These are phyloP conservation scores for Hypolimnas misippus DNA, from an alignment of 2,888 invertebrate genomes.

Conservation along the genomic window DNA sequence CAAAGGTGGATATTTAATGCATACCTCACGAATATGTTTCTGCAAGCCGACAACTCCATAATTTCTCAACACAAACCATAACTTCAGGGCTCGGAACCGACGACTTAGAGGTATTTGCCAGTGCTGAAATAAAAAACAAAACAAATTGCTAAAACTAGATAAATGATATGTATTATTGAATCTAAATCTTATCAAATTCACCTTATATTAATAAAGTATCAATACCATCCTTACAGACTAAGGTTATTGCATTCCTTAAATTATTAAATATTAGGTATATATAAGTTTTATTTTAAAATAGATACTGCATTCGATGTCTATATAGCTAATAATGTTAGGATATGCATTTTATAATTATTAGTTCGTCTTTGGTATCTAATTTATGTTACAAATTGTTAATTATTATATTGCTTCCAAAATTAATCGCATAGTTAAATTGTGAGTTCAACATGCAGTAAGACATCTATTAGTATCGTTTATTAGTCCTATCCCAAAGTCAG, in stretches of 20 bases:
- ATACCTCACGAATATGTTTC: slow-evolving; percentile 95
- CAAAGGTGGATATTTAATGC: slow-evolving; percentile 25
- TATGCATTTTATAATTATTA: not conserved
- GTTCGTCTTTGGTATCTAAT: not conserved
- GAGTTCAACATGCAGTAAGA: not conserved
- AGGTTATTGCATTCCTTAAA: too few species aligned
- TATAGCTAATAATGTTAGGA: not conserved
- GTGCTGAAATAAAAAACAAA: slow-evolving; percentile 86
- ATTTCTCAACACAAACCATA: slow-evolving; percentile 98
- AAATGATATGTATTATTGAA: not conserved
- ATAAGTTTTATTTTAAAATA: not conserved
- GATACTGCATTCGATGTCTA: not conserved
- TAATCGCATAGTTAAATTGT: not conserved
- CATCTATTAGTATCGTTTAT: not conserved
- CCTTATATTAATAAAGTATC: slow-evolving; percentile 1
- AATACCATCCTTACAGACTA: too few species aligned
- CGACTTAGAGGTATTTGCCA: slow-evolving; percentile 99
- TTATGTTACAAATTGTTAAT: not conserved
- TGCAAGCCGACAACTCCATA: slow-evolving; percentile 96
- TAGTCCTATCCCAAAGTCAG: slow-evolving; percentile 22
- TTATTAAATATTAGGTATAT: not conserved
- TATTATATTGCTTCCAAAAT: not conserved
- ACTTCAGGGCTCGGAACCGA: slow-evolving; percentile 95
- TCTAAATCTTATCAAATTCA: not conserved
- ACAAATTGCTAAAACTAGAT: not conserved